Conservation (phyloP, 2,113 vertebrate species). For the Corynorhinus townsendii region DNA sequence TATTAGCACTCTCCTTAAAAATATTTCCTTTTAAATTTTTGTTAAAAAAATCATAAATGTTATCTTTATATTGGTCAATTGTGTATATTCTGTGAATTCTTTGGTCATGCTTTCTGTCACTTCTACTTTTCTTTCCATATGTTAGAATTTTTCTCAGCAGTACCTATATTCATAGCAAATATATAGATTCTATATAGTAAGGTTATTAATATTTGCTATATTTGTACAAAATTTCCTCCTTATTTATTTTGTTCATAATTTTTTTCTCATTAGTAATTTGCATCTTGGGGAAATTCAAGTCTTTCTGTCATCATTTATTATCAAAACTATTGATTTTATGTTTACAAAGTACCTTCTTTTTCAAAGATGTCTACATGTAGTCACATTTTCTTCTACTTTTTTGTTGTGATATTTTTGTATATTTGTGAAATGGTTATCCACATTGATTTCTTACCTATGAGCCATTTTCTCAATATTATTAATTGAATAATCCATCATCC, state of each 20-base stretch:
- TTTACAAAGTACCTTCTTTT: not conserved
- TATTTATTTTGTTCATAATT: constrained; percentile 8
- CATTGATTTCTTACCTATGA: not conserved
- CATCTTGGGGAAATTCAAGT: not conserved
- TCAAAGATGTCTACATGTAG: not conserved
- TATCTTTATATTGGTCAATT: not conserved
- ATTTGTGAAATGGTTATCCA: constrained; percentile 2
- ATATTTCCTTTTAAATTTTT: constrained; percentile 11
- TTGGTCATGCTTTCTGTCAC: not conserved
- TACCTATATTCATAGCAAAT: not conserved
- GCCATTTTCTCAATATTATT: not conserved
- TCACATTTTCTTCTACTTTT: not conserved
- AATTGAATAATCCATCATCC: not conserved
- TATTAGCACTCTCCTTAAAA: too few relatives aligned
- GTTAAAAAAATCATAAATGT: not conserved
- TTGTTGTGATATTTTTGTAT: not conserved
- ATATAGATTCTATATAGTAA: not conserved
- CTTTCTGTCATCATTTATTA: not conserved
- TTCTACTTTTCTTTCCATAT: not conserved
- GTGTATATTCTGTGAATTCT: not conserved
- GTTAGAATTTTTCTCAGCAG: not conserved
- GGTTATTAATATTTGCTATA: not conserved
- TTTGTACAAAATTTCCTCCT: not conserved
- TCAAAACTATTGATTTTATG: not conserved
- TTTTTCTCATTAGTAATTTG: constrained; percentile 8